A percentile compares a stretch with the other conserved stretches of the same genome.
These are phyloP conservation scores for Maconellicoccus hirsutus DNA, from an alignment of 1,140 invertebrate genomes.

Conservation along the genomic window DNA sequence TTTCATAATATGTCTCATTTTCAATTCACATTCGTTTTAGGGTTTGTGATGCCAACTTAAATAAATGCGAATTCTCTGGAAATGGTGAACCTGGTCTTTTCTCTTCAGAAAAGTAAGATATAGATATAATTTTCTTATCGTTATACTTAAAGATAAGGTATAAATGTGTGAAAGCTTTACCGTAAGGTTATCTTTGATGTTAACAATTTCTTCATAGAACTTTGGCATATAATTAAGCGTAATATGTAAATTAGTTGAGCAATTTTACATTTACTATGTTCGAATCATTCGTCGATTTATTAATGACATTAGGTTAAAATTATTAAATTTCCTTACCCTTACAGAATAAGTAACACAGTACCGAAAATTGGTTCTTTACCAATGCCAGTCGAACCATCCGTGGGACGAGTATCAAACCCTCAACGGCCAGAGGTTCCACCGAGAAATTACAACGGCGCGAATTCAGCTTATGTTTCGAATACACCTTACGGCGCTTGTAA, in stretches of 20 bases:
- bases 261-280: too few relatives aligned
- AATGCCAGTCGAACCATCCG: neutral
- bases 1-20: too few relatives aligned
- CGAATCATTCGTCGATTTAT: too few relatives aligned
- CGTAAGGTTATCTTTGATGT: neutral
- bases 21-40: neutral
- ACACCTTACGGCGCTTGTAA: neutral
- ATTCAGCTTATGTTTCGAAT: neutral
- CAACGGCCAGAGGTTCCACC: neutral
- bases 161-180: neutral
- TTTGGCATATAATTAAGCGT: too few relatives aligned
- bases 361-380: neutral
- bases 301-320: too few relatives aligned
- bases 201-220: neutral
- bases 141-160: neutral
- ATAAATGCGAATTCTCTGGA: neutral
- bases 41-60: neutral
- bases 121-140: neutral
- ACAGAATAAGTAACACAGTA: neutral
- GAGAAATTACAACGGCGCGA: neutral
- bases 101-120: neutral
- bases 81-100: neutral
- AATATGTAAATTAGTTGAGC: too few relatives aligned
- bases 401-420: neutral
- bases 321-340: too few relatives aligned